phyloP scores from a whole-genome alignment of 2,113 vertebrate genomes.

The Sinosuthora webbiana region DNA sequence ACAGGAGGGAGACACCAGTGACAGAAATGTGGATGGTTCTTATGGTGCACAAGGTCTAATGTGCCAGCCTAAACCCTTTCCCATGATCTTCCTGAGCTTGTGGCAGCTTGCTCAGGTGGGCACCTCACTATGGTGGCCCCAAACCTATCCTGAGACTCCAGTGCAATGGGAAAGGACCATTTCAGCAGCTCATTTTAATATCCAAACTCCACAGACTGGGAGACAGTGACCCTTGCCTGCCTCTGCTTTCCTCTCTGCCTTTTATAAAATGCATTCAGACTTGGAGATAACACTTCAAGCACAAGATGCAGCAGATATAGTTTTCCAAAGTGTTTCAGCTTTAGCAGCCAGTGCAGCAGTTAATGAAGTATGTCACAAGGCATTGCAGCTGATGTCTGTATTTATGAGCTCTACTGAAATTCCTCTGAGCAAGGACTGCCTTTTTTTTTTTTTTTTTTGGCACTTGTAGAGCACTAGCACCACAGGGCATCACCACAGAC shows the following conservation, averaged over 20 bases:
- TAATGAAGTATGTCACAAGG: not conserved
- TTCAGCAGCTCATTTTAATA: not conserved
- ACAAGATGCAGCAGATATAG: not conserved
- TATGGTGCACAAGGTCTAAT: not conserved
- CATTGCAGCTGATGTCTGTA: not conserved
- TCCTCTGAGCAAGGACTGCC: not conserved
- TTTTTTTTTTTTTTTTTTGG: not conserved
- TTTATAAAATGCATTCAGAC: not conserved
- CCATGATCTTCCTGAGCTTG: accelerated
- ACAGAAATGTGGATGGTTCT: not conserved
- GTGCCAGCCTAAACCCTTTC: not conserved
- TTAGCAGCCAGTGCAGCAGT: not conserved
- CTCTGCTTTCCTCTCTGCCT: not conserved
- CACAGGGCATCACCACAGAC: not conserved
- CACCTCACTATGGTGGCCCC: not conserved
- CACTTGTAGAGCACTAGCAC: not conserved
- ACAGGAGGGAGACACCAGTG: not conserved
- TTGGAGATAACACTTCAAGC: not conserved
- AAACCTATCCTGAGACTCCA: not conserved
- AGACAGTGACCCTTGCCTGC: not conserved
- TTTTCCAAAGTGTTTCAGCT: not conserved
- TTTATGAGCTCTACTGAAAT: not conserved
- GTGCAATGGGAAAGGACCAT: not conserved
- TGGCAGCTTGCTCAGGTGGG: not conserved
- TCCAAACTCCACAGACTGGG: not conserved